Conservation (phyloP, 2,113 vertebrate genomes). For the Grantiella picta region DNA sequence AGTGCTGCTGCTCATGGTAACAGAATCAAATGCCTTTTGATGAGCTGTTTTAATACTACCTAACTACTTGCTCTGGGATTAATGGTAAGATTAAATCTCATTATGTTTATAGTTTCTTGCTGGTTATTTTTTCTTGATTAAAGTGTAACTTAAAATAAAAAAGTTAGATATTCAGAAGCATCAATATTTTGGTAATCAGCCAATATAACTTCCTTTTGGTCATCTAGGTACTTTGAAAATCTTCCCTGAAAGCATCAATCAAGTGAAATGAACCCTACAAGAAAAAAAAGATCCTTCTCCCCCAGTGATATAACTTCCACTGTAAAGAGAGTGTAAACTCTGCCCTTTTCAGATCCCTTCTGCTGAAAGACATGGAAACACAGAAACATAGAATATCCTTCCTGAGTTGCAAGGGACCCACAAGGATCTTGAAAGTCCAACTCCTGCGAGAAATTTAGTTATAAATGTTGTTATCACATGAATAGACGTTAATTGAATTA, state of each 20-base stretch:
- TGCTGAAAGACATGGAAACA: background rate
- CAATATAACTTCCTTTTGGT: background rate
- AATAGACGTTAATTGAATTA: background rate
- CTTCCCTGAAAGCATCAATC: background rate
- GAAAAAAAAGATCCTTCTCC: background rate
- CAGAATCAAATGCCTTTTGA: background rate
- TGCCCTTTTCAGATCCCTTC: background rate
- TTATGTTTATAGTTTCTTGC: background rate
- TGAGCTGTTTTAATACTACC: background rate
- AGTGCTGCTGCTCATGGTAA: background rate
- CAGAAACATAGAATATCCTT: background rate
- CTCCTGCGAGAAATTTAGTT: background rate
- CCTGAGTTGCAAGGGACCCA: background rate
- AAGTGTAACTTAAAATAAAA: background rate
- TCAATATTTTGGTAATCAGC: background rate
- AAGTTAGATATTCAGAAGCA: background rate
- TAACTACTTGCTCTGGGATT: background rate
- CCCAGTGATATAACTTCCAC: background rate
- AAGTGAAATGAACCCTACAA: background rate
- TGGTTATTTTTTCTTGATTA: background rate
- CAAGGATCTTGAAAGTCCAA: background rate
- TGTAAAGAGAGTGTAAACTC: background rate
- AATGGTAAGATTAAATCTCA: background rate
- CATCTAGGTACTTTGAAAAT: background rate
- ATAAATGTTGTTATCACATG: background rate